phyloP scores from a whole-genome alignment of 2,888 invertebrate genomes.

The Drosophila sordidula region DNA sequence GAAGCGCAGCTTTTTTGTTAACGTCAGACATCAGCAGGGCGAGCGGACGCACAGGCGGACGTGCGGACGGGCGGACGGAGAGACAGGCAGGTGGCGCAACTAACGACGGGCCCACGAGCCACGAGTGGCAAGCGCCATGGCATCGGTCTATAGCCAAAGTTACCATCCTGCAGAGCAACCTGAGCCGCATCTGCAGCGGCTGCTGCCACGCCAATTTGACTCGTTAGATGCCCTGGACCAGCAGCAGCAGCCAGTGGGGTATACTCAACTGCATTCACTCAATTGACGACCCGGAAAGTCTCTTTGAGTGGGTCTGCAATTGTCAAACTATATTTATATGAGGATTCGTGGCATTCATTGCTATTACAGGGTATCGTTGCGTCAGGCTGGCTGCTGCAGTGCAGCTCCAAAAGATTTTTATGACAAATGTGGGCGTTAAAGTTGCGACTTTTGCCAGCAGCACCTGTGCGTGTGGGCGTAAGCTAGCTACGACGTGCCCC shows the following conservation, averaged over 20 bases:
- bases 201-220: conserved; percentile 45
- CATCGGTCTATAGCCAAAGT: conserved; percentile 10
- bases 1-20: conserved; percentile 67
- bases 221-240: conserved; percentile 28
- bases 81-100: conserved; percentile 10
- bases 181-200: conserved; percentile 39
- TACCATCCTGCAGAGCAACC: conserved; percentile 27
- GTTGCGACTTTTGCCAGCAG: conserved; percentile 55
- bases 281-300: no score
- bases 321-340: no score
- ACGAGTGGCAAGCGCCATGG: conserved; percentile 12
- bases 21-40: conserved; percentile 39
- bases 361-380: conserved; percentile 16
- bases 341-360: no score
- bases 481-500: not conserved
- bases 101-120: conserved; percentile 12
- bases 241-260: no score
- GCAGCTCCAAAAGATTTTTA: conserved; percentile 25
- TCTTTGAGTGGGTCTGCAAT: no score
- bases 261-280: no score
- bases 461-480: conserved; percentile 51
- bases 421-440: conserved; percentile 58
- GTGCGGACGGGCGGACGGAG: not conserved
- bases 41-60: not conserved
- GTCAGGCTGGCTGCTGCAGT: not conserved